A percentile compares a stretch with the other conserved stretches of the same genome.
These are phyloP conservation scores for Leuciscus waleckii DNA, from an alignment of 2,797 vertebrate species.

Conservation along the genomic window DNA sequence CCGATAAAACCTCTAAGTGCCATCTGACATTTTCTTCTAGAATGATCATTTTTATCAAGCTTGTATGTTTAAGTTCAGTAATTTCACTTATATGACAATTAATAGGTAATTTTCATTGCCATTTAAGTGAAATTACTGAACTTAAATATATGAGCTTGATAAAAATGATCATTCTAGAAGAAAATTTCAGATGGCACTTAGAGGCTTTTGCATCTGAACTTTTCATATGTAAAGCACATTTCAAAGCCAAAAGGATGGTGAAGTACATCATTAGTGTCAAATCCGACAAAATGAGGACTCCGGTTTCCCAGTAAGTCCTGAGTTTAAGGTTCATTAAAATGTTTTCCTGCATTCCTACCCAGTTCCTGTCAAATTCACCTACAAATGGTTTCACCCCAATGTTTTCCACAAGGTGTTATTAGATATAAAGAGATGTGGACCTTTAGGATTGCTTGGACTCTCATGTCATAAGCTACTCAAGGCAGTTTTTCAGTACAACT, in stretches of 20 bases:
- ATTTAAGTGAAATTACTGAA: too few species aligned
- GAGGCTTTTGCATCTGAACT: too few species aligned
- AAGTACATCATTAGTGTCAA: conserved; percentile 46
- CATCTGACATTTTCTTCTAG: too few species aligned
- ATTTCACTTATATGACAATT: too few species aligned
- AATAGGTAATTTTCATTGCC: too few species aligned
- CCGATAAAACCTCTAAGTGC: too few species aligned
- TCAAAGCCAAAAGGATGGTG: conserved; percentile 7
- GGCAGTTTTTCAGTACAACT: neutral
- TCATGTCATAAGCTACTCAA: neutral
- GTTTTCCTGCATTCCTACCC: conserved; percentile 13
- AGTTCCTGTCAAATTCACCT: conserved; percentile 21
- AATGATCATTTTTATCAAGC: too few species aligned
- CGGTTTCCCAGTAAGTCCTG: neutral
- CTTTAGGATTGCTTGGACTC: neutral
- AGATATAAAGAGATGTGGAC: neutral
- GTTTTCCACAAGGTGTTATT: neutral
- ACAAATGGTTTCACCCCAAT: conserved; percentile 19
- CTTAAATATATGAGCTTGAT: too few species aligned
- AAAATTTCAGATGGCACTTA: too few species aligned
- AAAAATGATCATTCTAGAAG: too few species aligned
- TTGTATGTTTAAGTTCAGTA: too few species aligned
- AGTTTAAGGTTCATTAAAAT: conserved; percentile 45
- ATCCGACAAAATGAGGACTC: conserved; percentile 25
- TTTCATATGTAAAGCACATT: neutral